phyloP scores from a whole-genome alignment of 2,113 vertebrate genomes.

The Erythrocercus mccallii region DNA sequence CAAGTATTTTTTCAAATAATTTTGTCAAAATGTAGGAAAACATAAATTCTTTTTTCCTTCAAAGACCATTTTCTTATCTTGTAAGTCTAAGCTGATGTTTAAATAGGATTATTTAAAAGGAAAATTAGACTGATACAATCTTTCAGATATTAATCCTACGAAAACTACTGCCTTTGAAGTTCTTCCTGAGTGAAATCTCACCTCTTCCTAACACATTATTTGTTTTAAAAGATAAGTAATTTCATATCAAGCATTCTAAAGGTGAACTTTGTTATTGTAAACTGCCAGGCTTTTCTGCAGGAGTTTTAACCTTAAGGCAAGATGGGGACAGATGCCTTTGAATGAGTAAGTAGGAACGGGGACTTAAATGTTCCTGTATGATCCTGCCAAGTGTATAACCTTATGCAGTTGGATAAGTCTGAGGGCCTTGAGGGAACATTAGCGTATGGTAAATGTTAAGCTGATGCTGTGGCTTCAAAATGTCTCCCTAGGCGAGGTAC shows the following conservation, averaged over 20 bases:
- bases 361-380: neutral
- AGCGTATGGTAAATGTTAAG: neutral
- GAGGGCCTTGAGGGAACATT: neutral
- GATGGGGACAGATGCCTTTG: neutral
- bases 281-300: neutral
- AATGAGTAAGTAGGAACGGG: neutral
- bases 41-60: neutral
- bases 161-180: neutral
- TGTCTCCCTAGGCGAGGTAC: accelerated
- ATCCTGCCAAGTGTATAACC: neutral
- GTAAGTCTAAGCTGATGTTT: neutral
- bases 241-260: neutral
- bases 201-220: neutral
- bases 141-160: neutral
- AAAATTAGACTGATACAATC: neutral
- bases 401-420: neutral
- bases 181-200: neutral
- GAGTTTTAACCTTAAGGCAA: neutral
- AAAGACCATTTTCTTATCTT: neutral
- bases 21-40: neutral
- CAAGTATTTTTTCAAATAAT: neutral
- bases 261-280: neutral
- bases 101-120: neutral
- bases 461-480: neutral
- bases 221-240: neutral